Conservation (phyloP, 2,888 invertebrate genomes). For the Disparrhopalites patrizii region DNA sequence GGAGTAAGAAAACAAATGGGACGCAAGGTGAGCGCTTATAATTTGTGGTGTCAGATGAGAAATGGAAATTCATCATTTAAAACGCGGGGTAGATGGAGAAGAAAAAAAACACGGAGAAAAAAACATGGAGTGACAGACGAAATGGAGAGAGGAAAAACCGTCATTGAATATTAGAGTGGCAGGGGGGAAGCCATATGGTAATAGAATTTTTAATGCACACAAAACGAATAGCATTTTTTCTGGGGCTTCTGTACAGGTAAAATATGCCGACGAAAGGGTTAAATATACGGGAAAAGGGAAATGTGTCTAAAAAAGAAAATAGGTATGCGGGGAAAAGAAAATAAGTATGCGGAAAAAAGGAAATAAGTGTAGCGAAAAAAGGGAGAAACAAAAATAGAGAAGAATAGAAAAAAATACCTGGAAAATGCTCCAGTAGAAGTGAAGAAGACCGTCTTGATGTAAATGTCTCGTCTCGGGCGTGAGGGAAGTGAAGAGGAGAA, state of each 20-base stretch:
- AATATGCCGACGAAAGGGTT: too few relatives aligned
- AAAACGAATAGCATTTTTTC: too few relatives aligned
- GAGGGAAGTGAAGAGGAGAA: conserved; percentile 47
- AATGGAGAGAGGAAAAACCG: background rate
- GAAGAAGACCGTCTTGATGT: conserved; percentile 36
- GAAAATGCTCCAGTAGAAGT: conserved; percentile 47
- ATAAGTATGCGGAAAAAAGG: background rate
- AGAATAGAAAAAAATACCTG: conserved; percentile 27
- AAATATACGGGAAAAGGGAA: background rate
- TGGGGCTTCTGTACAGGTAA: too few relatives aligned
- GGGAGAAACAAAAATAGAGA: background rate
- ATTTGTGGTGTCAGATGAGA: too few relatives aligned
- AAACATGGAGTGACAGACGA: background rate
- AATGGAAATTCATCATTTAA: too few relatives aligned
- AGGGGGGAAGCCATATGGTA: too few relatives aligned
- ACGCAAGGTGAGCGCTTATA: too few relatives aligned
- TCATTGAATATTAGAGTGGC: background rate
- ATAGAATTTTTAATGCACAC: too few relatives aligned
- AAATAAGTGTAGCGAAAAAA: conserved; percentile 2
- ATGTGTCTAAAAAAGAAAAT: background rate
- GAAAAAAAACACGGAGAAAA: too few relatives aligned
- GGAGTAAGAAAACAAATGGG: too few relatives aligned
- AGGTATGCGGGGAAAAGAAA: background rate
- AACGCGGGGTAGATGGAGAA: too few relatives aligned
- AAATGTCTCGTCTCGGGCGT: conserved; percentile 43